phyloP scores from a whole-genome alignment of 2,888 invertebrate species.

The Trissolcus brochymenae region DNA sequence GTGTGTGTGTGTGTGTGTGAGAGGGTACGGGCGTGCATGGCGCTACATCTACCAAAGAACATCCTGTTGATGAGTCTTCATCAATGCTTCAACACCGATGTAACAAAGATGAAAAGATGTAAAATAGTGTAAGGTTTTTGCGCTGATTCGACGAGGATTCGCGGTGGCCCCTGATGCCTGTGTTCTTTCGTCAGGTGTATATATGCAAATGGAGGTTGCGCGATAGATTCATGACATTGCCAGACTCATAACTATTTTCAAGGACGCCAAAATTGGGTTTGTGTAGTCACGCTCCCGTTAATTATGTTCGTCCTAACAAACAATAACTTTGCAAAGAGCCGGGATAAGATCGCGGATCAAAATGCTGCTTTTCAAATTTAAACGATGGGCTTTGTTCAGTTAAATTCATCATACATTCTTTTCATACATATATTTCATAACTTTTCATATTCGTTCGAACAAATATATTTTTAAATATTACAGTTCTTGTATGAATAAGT shows the following conservation, averaged over 20 bases:
- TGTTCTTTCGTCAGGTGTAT: no score
- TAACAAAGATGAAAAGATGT: conserved; percentile 12
- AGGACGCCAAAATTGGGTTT: conserved; percentile 7
- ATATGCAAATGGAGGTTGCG: no score
- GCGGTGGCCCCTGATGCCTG: no score
- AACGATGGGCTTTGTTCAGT: no score
- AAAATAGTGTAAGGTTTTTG: background rate
- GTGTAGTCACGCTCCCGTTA: background rate
- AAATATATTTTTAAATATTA: no score
- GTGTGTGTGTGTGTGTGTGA: conserved; percentile 4
- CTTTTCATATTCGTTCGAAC: no score
- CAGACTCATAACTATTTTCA: conserved; percentile 14
- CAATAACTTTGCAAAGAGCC: background rate
- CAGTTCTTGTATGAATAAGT: no score
- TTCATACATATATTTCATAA: no score
- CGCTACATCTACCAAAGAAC: conserved; percentile 22
- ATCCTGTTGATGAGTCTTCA: conserved; percentile 23
- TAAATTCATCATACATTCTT: no score
- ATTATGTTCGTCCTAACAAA: no score
- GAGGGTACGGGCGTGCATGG: background rate
- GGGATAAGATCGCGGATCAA: background rate
- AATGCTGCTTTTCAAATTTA: no score
- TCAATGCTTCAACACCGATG: conserved; percentile 27
- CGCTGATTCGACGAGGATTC: no score
- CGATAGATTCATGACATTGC: conserved; percentile 5